Conservation (phyloP, 2,888 invertebrate species). For the Onchidella celtica region DNA sequence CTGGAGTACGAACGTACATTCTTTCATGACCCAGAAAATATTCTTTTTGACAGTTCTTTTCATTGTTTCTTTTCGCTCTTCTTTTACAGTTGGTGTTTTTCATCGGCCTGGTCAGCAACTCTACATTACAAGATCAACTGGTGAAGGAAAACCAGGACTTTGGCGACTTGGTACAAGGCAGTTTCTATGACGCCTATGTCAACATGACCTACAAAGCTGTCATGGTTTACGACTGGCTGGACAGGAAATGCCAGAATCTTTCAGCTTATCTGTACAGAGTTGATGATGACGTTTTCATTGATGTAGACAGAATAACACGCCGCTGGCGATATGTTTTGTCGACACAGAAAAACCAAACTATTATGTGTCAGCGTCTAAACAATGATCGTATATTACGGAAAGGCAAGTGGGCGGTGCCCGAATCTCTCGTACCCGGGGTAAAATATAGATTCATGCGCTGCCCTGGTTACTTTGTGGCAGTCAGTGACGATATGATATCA, state of each 20-base stretch:
- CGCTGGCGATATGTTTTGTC: not conserved
- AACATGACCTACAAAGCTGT: constrained; percentile 39
- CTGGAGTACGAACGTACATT: too few relatives aligned
- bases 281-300: too few relatives aligned
- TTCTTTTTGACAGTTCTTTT: too few relatives aligned
- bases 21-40: too few relatives aligned
- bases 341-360: not conserved
- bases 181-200: too few relatives aligned
- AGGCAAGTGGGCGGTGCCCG: constrained; percentile 24
- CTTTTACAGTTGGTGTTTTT: constrained; percentile 30
- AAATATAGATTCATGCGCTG: constrained; percentile 73
- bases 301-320: not conserved
- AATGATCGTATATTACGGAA: not conserved
- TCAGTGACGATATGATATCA: constrained; percentile 67
- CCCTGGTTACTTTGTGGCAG: constrained; percentile 72
- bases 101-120: constrained; percentile 1
- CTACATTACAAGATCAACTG: too few relatives aligned
- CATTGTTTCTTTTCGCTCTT: too few relatives aligned
- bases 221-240: constrained; percentile 17
- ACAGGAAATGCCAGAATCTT: too few relatives aligned
- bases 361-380: not conserved
- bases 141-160: too few relatives aligned
- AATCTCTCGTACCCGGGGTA: constrained; percentile 41
- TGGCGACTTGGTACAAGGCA: too few relatives aligned
- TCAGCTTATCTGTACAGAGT: too few relatives aligned